Evolutionary conservation across 2,888 invertebrate species (phyloP).

Genomic region (Parnassius smintheus): DNA sequence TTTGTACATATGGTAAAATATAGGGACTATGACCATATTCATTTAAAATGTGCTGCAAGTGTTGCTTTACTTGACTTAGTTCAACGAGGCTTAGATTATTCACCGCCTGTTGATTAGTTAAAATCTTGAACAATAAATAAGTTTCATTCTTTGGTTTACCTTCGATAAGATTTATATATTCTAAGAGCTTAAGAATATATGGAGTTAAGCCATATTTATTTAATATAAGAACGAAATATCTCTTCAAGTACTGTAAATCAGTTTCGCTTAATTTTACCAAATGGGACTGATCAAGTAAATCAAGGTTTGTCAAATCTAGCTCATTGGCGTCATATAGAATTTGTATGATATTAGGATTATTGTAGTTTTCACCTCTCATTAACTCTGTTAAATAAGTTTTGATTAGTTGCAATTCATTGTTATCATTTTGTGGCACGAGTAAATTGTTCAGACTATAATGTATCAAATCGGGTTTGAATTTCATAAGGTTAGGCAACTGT

Average conservation of each 20-base stretch:
- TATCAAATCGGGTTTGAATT: constrained; percentile 4
- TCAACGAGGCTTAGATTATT: constrained; percentile 4
- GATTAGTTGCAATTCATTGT: constrained; percentile 4
- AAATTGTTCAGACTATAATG: neutral
- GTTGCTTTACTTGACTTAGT: constrained; percentile 9
- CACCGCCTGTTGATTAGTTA: constrained; percentile 10
- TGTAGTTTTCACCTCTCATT: constrained; percentile 8
- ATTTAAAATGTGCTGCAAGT: constrained; percentile 11
- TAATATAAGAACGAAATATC: constrained; percentile 12
- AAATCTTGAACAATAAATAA: constrained; percentile 11
- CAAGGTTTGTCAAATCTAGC: constrained; percentile 12
- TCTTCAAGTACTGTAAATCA: constrained; percentile 16
- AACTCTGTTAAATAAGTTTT: constrained; percentile 1
- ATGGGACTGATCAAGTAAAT: constrained; percentile 5
- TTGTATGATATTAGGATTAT: constrained; percentile 4
- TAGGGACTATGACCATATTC: constrained; percentile 18
- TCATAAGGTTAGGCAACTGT: neutral
- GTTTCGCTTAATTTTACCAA: constrained; percentile 7
- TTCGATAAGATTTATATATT: constrained; percentile 18
- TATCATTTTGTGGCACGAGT: neutral
- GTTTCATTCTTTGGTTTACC: constrained; percentile 15
- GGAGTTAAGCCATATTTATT: constrained; percentile 23
- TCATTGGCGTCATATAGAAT: constrained; percentile 13
- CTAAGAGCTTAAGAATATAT: constrained; percentile 14
- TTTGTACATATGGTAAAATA: constrained; percentile 9